These are phyloP conservation scores for Pseudomugil gertrudae DNA, from an alignment of 2,797 vertebrate species.

Conservation along the genomic window DNA sequence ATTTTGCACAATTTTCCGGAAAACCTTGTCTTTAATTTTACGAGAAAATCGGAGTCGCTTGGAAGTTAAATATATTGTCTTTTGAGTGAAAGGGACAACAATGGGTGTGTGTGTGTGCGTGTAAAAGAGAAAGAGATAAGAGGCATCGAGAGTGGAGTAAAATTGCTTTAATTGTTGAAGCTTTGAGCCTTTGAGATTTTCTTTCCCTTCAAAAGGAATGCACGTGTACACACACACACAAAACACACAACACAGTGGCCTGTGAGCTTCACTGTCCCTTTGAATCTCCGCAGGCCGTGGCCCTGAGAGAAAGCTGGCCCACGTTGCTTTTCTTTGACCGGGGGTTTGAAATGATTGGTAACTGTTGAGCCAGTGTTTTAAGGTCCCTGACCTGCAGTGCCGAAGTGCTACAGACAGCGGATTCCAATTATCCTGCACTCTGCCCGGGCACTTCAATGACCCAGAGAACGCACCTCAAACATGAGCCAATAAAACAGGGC, in stretches of 20 bases:
- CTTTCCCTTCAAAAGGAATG: conserved; percentile 80
- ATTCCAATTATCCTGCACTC: conserved; percentile 91
- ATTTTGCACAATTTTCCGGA: conserved; percentile 52
- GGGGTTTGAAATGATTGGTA: conserved; percentile 93
- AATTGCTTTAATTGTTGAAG: conserved; percentile 88
- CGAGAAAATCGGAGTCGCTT: conserved; percentile 21
- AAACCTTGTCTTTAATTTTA: conserved; percentile 32
- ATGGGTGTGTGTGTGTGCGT: conserved; percentile 1
- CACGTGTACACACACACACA: conserved; percentile 43
- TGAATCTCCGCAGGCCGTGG: conserved; percentile 89
- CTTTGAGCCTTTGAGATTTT: conserved; percentile 86
- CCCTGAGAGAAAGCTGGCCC: conserved; percentile 80
- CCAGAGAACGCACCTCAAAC: conserved; percentile 15
- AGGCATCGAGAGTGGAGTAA: conserved; percentile 29
- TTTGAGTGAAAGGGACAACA: conserved; percentile 15
- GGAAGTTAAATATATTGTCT: conserved; percentile 47
- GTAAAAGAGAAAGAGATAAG: conserved; percentile 9
- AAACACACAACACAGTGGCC: conserved; percentile 62
- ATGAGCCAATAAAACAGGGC: neutral
- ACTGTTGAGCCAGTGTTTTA: conserved; percentile 89
- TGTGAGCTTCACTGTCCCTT: conserved; percentile 82
- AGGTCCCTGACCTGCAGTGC: conserved; percentile 88
- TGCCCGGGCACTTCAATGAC: conserved; percentile 47
- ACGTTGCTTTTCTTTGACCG: conserved; percentile 83
- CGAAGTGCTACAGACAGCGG: conserved; percentile 91